These are phyloP conservation scores for Cantharis lateralis DNA, from an alignment of 2,888 invertebrate species.

Conservation along the genomic window DNA sequence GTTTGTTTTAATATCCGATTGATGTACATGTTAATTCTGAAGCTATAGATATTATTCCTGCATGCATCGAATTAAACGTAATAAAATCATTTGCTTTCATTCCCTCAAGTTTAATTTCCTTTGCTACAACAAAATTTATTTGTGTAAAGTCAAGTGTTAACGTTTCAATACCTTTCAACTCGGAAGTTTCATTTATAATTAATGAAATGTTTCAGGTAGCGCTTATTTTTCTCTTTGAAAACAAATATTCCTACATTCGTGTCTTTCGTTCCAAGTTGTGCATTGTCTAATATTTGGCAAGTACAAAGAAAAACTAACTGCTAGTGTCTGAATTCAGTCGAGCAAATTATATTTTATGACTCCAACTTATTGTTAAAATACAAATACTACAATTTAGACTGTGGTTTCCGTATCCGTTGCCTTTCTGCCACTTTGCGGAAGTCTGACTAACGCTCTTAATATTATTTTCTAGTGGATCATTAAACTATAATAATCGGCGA, in stretches of 20 bases:
- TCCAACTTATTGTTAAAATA: neutral
- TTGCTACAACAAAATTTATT: neutral
- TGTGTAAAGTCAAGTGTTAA: neutral
- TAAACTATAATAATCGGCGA: conserved; percentile 1
- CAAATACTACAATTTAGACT: conserved; percentile 34
- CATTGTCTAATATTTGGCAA: neutral
- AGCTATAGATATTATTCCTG: neutral
- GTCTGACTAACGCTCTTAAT: conserved; percentile 45
- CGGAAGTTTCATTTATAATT: neutral
- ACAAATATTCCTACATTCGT: neutral
- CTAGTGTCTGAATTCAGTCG: neutral
- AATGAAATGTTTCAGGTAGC: neutral
- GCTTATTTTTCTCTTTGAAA: neutral
- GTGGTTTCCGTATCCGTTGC: conserved; percentile 47
- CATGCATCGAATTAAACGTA: neutral
- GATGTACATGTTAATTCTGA: neutral
- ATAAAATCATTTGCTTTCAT: neutral
- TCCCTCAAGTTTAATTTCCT: neutral
- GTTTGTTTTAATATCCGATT: conserved; percentile 9
- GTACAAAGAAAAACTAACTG: neutral
- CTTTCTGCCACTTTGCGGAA: conserved; percentile 44
- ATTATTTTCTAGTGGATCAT: conserved; percentile 33
- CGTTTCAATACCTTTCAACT: neutral
- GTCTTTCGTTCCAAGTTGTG: neutral
- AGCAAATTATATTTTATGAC: neutral